Evolutionary conservation across 2,113 vertebrate genomes (phyloP).

Genomic region (Protobothrops mucrosquamatus): DNA sequence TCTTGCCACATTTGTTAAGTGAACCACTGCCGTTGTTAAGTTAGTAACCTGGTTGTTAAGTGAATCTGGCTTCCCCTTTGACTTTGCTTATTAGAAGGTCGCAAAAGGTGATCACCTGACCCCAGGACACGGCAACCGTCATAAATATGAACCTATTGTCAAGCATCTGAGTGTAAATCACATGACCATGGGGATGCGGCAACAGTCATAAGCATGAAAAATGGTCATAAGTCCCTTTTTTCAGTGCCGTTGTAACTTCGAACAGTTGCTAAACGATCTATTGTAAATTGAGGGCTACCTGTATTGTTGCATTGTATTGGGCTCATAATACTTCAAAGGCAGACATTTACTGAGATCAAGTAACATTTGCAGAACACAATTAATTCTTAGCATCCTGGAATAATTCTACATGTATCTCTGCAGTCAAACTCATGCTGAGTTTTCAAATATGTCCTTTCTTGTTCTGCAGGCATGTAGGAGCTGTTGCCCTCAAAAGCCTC

Average conservation of each 20-base stretch:
- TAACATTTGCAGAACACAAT: neutral
- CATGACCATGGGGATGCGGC: neutral
- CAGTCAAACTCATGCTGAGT: neutral
- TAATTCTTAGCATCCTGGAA: neutral
- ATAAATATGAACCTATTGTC: neutral
- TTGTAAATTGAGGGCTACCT: neutral
- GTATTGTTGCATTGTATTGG: neutral
- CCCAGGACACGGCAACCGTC: neutral
- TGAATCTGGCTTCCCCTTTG: neutral
- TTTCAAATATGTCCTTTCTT: neutral
- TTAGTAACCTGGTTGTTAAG: neutral
- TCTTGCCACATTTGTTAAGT: neutral
- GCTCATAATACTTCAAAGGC: neutral
- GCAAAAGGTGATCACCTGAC: neutral
- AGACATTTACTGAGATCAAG: neutral
- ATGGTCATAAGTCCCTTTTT: neutral
- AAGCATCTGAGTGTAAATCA: neutral
- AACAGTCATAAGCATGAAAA: neutral
- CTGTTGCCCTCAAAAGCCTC: neutral
- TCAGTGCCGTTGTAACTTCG: neutral
- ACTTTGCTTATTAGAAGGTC: neutral
- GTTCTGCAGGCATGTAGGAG: neutral
- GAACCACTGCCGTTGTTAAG: neutral
- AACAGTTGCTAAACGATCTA: neutral
- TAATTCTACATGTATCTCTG: neutral